Evolutionary conservation across 2,888 invertebrate species (phyloP).

Genomic region (Parnassius orleans): DNA sequence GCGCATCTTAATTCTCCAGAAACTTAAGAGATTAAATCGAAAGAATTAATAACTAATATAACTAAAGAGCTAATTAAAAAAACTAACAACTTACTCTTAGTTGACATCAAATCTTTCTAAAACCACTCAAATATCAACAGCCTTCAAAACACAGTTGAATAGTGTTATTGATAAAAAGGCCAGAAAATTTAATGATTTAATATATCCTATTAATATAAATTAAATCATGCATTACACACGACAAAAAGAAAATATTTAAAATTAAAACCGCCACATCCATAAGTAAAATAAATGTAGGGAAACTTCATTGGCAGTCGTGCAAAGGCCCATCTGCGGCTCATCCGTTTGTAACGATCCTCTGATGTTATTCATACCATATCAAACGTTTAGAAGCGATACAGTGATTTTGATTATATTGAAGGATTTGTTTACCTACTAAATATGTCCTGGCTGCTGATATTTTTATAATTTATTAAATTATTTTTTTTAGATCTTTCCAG

Average conservation of each 20-base stretch:
- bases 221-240: not conserved
- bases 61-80: too few species aligned
- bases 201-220: not conserved
- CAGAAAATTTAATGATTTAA: not conserved
- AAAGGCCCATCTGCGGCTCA: conserved; percentile 50
- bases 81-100: too few species aligned
- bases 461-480: too few species aligned
- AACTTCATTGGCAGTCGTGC: conserved; percentile 39
- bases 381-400: conserved; percentile 68
- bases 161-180: too few species aligned
- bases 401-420: conserved; percentile 51
- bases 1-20: too few species aligned
- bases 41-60: too few species aligned
- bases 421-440: conserved; percentile 38
- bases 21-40: too few species aligned
- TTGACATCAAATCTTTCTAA: too few species aligned
- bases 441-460: conserved; percentile 5
- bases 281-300: conserved; percentile 29
- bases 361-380: conserved; percentile 75
- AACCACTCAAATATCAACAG: too few species aligned
- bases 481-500: too few species aligned
- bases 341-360: conserved; percentile 66
- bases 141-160: too few species aligned
- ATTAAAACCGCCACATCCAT: conserved; percentile 50
- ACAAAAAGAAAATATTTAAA: too few species aligned